Conservation (phyloP, 2,888 invertebrate species). For the Zhengitettix transpicula region DNA sequence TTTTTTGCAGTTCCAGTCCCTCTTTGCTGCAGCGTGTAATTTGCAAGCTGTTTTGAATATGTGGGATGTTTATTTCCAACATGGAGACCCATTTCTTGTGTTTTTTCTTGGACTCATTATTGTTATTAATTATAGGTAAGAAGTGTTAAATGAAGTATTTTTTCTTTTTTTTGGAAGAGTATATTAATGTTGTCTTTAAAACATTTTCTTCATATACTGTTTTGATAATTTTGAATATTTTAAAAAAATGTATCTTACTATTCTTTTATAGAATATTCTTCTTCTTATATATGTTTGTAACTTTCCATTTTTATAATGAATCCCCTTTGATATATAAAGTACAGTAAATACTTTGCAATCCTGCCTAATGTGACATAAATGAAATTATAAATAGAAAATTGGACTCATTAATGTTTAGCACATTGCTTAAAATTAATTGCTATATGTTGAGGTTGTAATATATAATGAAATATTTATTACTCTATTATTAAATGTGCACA, state of each 20-base stretch:
- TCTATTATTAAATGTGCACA: background rate
- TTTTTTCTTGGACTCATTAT: conserved; percentile 91
- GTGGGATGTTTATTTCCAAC: conserved; percentile 96
- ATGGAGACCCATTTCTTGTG: conserved; percentile 88
- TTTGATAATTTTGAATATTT: background rate
- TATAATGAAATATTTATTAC: background rate
- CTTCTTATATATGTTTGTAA: too few species aligned
- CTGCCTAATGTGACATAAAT: too few species aligned
- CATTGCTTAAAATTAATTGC: background rate
- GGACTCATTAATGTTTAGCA: too few species aligned
- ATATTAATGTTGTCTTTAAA: too few species aligned
- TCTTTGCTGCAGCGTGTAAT: conserved; percentile 77
- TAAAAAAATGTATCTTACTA: too few species aligned
- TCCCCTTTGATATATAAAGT: too few species aligned
- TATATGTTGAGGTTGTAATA: too few species aligned
- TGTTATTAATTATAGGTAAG: conserved; percentile 72
- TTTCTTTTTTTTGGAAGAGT: too few species aligned
- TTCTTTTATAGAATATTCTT: too few species aligned
- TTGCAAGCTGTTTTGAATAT: conserved; percentile 75
- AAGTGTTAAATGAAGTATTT: background rate
- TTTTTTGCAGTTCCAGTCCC: conserved; percentile 47
- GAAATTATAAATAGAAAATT: too few species aligned
- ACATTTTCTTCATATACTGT: background rate
- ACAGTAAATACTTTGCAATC: too few species aligned
- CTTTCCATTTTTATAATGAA: too few species aligned